Percentiles rank a stretch among this genome's conserved stretches.
Evolutionary conservation across 1,140 invertebrate species (phyloP).

Genomic region (Idris sp.): DNA sequence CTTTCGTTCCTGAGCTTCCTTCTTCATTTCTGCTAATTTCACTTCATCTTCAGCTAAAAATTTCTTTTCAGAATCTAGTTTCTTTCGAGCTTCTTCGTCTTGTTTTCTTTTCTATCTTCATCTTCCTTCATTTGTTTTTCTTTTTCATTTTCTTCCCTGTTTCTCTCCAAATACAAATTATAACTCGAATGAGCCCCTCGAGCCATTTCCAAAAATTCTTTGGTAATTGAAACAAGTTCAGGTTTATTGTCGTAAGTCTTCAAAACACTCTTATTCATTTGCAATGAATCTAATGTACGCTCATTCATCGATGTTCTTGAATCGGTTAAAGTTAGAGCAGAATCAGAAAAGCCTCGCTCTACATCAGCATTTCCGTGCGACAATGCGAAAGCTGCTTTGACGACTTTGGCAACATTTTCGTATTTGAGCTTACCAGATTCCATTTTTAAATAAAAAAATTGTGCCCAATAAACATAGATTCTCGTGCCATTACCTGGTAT

Average conservation of each 20-base stretch:
- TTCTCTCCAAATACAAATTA: slow-evolving; percentile 1
- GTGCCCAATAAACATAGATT: slow-evolving; percentile 1
- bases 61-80: too few species aligned
- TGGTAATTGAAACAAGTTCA: slow-evolving; percentile 2
- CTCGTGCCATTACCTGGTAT: not conserved
- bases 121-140: not conserved
- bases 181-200: not conserved
- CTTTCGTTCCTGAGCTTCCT: slow-evolving; percentile 1
- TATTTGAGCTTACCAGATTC: not conserved
- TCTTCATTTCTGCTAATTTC: slow-evolving; percentile 2
- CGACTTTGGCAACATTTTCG: not conserved
- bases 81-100: slow-evolving; percentile 1
- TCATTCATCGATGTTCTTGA: slow-evolving; percentile 2
- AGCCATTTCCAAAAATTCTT: slow-evolving; percentile 1
- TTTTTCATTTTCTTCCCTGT: too few species aligned
- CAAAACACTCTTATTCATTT: not conserved
- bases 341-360: not conserved
- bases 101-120: not conserved
- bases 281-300: not conserved
- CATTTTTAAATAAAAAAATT: not conserved
- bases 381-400: not conserved
- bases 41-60: slow-evolving; percentile 6
- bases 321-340: slow-evolving; percentile 3
- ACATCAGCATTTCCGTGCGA: slow-evolving; percentile 1
- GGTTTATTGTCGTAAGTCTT: slow-evolving; percentile 3